A percentile compares a stretch with the other conserved stretches of the same genome.
Conservation (phyloP, 2,797 vertebrate species). For the Coendou prehensilis region DNA sequence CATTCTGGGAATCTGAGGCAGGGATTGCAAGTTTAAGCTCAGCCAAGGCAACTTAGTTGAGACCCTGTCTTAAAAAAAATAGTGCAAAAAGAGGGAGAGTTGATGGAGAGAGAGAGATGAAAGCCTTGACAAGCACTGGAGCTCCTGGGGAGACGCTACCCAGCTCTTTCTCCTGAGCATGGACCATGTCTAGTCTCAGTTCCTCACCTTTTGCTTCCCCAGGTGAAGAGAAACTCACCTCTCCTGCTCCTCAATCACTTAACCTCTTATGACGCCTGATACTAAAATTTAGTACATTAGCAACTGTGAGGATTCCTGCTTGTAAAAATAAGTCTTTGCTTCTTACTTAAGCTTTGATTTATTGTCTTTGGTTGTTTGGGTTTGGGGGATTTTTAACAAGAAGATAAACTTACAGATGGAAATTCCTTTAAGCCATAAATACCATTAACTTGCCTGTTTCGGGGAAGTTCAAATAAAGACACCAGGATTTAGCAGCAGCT, state of each 20-base stretch:
- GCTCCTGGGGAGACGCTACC: neutral
- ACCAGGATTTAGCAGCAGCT: slow-evolving; percentile 82
- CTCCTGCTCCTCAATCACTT: neutral
- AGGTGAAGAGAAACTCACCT: neutral
- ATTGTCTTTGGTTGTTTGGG: slow-evolving; percentile 82
- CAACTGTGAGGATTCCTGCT: slow-evolving; percentile 58
- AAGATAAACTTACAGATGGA: slow-evolving; percentile 84
- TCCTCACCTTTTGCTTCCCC: neutral
- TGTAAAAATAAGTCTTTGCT: slow-evolving; percentile 78
- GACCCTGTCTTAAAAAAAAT: neutral
- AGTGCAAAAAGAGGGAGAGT: neutral
- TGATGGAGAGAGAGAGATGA: neutral
- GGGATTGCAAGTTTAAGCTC: neutral
- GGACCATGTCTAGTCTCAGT: slow-evolving; percentile 39
- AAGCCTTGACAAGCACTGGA: neutral
- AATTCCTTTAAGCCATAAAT: slow-evolving; percentile 90
- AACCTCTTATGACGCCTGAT: slow-evolving; percentile 75
- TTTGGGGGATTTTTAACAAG: slow-evolving; percentile 85
- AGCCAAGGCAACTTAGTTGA: neutral
- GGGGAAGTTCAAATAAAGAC: slow-evolving; percentile 87
- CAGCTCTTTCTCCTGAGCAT: neutral
- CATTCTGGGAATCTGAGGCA: neutral
- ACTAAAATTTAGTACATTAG: slow-evolving; percentile 78
- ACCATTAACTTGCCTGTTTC: slow-evolving; percentile 83
- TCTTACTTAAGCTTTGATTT: slow-evolving; percentile 80